Conservation (phyloP, 2,113 vertebrate species). For the Thalassoma bifasciatum region DNA sequence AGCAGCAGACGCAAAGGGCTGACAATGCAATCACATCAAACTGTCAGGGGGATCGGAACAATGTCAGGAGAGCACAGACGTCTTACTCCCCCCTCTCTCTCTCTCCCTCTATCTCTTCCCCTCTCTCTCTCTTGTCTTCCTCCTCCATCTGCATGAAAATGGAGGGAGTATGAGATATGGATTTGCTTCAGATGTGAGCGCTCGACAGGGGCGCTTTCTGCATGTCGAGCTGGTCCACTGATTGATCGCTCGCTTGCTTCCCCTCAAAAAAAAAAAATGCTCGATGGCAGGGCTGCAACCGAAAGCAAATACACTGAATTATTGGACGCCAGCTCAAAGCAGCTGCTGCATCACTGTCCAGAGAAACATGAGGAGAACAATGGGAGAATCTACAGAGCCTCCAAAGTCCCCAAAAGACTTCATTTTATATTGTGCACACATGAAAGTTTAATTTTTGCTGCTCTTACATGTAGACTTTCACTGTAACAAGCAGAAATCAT, state of each 20-base stretch:
- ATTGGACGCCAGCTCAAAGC: conserved; percentile 48
- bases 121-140: conserved; percentile 5
- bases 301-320: conserved; percentile 53
- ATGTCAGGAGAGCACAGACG: conserved; percentile 38
- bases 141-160: conserved; percentile 67
- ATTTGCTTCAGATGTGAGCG: conserved; percentile 61
- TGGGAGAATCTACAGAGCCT: background rate
- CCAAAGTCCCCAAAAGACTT: too few relatives aligned
- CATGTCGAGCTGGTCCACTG: conserved; percentile 51
- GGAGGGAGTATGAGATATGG: conserved; percentile 67
- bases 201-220: conserved; percentile 60
- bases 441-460: too few relatives aligned
- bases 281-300: conserved; percentile 46
- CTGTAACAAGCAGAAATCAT: too few relatives aligned
- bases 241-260: conserved; percentile 57
- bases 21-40: conserved; percentile 63
- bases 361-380: background rate
- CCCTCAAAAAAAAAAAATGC: conserved; percentile 30
- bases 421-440: too few relatives aligned
- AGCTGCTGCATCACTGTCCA: conserved; percentile 39
- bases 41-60: conserved; percentile 32
- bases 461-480: too few relatives aligned
- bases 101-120: too few relatives aligned
- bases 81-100: conserved; percentile 16
- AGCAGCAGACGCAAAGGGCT: conserved; percentile 35